Base-by-base conservation (phyloP, 2,113 vertebrate genomes). In the Alligator mississippiensis region DNA sequence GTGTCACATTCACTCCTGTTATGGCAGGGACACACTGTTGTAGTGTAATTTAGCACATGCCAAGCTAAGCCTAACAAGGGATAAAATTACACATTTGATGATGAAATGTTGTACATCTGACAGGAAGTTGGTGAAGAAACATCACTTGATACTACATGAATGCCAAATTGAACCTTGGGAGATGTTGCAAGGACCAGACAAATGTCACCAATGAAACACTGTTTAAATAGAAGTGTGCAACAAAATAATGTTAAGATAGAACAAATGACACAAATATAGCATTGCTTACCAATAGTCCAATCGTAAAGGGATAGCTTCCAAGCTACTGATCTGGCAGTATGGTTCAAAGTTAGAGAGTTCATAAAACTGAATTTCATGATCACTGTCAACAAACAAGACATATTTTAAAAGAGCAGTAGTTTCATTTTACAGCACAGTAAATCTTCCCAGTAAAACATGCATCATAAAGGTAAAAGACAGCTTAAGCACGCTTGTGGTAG, bases 271-370 rank as follows among this genome's bases (percentile, higher is more conserved):
- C 27, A 38, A 68, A 77, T 16, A 9, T 68, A 18, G 47, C 54
- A 22, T 64, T 38, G 14, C 97, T 98, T 95, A 98, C 98, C 98
- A 93, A 92, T 97, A 98, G 94, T 98, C 97, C 84, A 98, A 47
- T 28, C 96, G 98, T 90, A 98, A 85, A 88, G 98, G 98, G 18
- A 98, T 85, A 4, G 98, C 97, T 80, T 98, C 97, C 63, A 98
- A 96, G 38, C 96, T 94, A 68, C 88, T 97, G 21, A 98, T 97
- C 88, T 98, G 98, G 89, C 98, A 98, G 79, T 97, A 98, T 9
- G 98, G 98, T 61, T 98, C 98, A 88, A 98, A 90, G 77, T 98
- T 98, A 10, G 97, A 98, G 14, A 98, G 93, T 82, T 98, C 98
- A 91, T 98, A 98, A 27, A 98, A 88, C 90, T 98, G 98, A 87